phyloP scores from a whole-genome alignment of 2,888 invertebrate genomes.

The Spodoptera picta region DNA sequence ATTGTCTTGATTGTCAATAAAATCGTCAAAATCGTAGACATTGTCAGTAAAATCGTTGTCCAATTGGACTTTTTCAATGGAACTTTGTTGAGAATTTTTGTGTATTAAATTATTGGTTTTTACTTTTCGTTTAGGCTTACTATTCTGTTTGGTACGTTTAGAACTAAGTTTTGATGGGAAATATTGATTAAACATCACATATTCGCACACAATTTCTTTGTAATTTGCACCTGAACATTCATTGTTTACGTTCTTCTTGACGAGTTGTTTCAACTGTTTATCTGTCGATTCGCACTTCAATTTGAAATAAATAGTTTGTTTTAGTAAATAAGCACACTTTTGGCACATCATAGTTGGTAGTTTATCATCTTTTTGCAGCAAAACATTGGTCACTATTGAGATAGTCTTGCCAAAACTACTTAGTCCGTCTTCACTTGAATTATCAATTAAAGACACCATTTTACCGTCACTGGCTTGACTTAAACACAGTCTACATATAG shows the following conservation, averaged over 20 bases:
- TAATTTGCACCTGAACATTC: constrained; percentile 39
- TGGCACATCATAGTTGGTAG: constrained; percentile 75
- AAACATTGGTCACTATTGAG: constrained; percentile 67
- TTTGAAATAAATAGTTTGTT: constrained; percentile 77
- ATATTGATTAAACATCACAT: constrained; percentile 64
- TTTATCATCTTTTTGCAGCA: constrained; percentile 65
- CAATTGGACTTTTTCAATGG: neutral
- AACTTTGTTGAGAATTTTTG: neutral
- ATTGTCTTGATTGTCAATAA: constrained; percentile 27
- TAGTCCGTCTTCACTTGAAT: constrained; percentile 63
- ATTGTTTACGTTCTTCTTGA: constrained; percentile 37
- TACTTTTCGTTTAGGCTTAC: neutral
- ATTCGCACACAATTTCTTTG: constrained; percentile 67
- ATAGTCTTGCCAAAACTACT: constrained; percentile 75
- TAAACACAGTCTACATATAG: constrained; percentile 78
- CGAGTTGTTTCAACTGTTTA: constrained; percentile 60
- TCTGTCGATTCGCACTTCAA: constrained; percentile 74
- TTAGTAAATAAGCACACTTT: constrained; percentile 72
- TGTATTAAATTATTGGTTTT: neutral
- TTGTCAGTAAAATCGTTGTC: constrained; percentile 3
- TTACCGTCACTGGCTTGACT: constrained; percentile 60
- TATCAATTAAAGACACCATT: constrained; percentile 73
- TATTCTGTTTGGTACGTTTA: neutral
- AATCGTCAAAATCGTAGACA: constrained; percentile 36
- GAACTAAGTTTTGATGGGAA: constrained; percentile 51